phyloP scores from a whole-genome alignment of 2,888 invertebrate genomes.

The Endotricha flammealis region DNA sequence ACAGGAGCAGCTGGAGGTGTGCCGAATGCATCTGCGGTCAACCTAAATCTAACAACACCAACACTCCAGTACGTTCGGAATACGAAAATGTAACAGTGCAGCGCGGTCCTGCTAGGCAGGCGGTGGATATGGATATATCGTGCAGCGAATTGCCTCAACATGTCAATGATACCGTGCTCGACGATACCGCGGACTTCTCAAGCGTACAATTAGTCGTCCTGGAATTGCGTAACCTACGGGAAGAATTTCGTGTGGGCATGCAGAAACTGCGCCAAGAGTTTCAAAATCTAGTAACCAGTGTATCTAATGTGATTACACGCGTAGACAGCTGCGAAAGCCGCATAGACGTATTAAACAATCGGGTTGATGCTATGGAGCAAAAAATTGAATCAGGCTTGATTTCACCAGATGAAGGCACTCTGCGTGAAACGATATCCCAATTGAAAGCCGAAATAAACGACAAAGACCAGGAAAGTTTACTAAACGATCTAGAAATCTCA shows the following conservation, averaged over 20 bases:
- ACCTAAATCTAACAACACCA: background rate
- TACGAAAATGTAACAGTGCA: slow-evolving; percentile 1
- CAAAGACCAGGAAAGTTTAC: slow-evolving; percentile 16
- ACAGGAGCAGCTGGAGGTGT: background rate
- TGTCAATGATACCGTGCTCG: background rate
- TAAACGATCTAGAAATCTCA: slow-evolving; percentile 9
- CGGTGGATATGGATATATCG: background rate
- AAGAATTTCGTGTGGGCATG: background rate
- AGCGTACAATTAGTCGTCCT: background rate
- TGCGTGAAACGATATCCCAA: slow-evolving; percentile 1
- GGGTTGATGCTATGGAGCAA: background rate
- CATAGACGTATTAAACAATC: background rate
- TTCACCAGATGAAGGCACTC: background rate
- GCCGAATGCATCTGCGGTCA: background rate
- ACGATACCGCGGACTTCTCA: background rate
- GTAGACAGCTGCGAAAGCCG: background rate
- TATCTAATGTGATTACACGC: background rate
- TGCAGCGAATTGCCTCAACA: background rate
- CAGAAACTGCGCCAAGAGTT: background rate
- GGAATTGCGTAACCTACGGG: background rate
- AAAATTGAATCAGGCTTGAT: background rate
- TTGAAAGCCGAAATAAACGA: slow-evolving; percentile 10
- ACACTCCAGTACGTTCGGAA: background rate
- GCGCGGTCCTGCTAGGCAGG: background rate
- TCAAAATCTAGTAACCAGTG: background rate